Conservation (phyloP, 2,888 invertebrate species). For the Chrysodeixis includens region DNA sequence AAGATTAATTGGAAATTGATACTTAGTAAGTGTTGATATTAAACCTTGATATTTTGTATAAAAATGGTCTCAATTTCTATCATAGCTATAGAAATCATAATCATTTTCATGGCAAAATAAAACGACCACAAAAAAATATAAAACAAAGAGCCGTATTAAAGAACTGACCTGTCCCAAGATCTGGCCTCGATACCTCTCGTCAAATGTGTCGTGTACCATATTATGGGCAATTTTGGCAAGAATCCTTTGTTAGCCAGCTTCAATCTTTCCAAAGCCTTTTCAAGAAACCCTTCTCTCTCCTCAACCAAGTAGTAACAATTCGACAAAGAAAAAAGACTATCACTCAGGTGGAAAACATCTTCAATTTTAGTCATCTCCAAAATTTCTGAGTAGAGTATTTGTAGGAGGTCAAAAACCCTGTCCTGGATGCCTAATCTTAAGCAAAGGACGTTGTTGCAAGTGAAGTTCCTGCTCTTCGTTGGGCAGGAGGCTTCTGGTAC, state of each 20-base stretch:
- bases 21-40: too few species aligned
- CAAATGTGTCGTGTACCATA: slow-evolving; percentile 92
- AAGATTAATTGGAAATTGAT: too few species aligned
- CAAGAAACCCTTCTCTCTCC: slow-evolving; percentile 93
- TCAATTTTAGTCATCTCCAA: slow-evolving; percentile 92
- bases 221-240: slow-evolving; percentile 88
- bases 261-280: slow-evolving; percentile 90
- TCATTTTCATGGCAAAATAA: too few species aligned
- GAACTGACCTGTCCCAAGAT: slow-evolving; percentile 80
- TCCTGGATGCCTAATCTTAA: slow-evolving; percentile 93
- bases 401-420: slow-evolving; percentile 91
- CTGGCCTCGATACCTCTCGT: slow-evolving; percentile 80
- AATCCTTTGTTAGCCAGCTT: slow-evolving; percentile 89
- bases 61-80: too few species aligned
- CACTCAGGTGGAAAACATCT: slow-evolving; percentile 94
- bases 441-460: slow-evolving; percentile 93
- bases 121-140: too few species aligned
- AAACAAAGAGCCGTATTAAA: too few species aligned
- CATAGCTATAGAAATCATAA: too few species aligned
- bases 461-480: slow-evolving; percentile 60
- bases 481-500: slow-evolving; percentile 87
- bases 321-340: slow-evolving; percentile 91
- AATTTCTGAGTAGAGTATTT: slow-evolving; percentile 92
- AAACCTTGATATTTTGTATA: too few species aligned
- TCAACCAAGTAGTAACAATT: slow-evolving; percentile 92